Conservation (phyloP, 2,888 invertebrate genomes). For the Cataglyphis altisquamis region DNA sequence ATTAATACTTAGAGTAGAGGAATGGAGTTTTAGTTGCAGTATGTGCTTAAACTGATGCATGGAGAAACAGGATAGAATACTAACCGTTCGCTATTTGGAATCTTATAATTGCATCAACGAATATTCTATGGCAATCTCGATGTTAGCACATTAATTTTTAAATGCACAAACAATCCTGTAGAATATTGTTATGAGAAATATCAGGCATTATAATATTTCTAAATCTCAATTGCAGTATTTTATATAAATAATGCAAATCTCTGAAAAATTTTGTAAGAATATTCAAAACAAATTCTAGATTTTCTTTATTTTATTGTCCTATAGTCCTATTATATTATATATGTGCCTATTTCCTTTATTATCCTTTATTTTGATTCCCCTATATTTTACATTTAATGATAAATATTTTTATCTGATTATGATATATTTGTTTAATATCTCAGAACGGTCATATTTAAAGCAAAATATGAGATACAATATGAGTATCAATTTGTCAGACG, state of each 20-base stretch:
- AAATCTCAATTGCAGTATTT: not conserved
- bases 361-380: too few species aligned
- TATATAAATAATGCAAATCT: not conserved
- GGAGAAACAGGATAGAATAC: not conserved
- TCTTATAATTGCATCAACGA: conserved; percentile 2
- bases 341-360: too few species aligned
- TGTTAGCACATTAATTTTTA: conserved; percentile 26
- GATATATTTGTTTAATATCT: not conserved
- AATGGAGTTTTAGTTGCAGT: conserved; percentile 28
- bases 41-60: not conserved
- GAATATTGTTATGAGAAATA: not conserved
- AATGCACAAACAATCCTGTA: not conserved
- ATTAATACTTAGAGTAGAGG: conserved; percentile 8
- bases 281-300: not conserved
- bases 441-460: not conserved
- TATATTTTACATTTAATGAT: not conserved
- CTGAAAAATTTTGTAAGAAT: not conserved
- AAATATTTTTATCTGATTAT: not conserved
- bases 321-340: too few species aligned
- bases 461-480: not conserved
- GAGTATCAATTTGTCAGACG: not conserved
- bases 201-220: not conserved
- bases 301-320: too few species aligned
- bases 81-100: not conserved
- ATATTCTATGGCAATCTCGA: conserved; percentile 23